A percentile compares a stretch with the other conserved stretches of the same genome.
Evolutionary conservation across 2,888 invertebrate species (phyloP).

Genomic region (Nephrotoma flavescens): DNA sequence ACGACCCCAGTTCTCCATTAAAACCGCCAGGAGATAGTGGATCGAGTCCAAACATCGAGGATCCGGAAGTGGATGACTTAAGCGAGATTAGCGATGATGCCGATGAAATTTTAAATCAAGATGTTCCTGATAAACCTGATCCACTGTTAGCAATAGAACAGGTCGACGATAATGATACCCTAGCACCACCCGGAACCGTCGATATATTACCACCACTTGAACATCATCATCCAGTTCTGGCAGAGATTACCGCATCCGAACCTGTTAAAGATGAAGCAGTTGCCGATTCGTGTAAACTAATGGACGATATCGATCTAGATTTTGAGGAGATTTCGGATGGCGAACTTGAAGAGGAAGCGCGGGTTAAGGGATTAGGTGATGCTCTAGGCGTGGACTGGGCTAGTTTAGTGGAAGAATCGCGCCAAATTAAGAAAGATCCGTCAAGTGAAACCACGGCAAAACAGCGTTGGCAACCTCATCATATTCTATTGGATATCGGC

Average conservation of each 20-base stretch:
- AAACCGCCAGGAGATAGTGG: background rate
- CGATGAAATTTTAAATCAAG: slow-evolving; percentile 71
- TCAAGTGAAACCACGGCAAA: slow-evolving; percentile 37
- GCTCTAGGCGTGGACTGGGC: slow-evolving; percentile 95
- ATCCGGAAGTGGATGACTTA: slow-evolving; percentile 35
- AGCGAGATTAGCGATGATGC: slow-evolving; percentile 84
- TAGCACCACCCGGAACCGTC: background rate
- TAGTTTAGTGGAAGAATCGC: slow-evolving; percentile 67
- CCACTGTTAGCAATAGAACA: slow-evolving; percentile 18
- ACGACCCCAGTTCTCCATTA: background rate
- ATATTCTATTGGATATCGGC: slow-evolving; percentile 65
- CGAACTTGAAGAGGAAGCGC: slow-evolving; percentile 75
- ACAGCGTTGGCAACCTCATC: slow-evolving; percentile 66
- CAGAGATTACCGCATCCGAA: slow-evolving; percentile 5
- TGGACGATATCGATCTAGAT: slow-evolving; percentile 41
- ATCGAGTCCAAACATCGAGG: slow-evolving; percentile 12
- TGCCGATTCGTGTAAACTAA: background rate
- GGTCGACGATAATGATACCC: background rate
- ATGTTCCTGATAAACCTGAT: slow-evolving; percentile 33
- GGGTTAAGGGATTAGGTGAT: slow-evolving; percentile 61
- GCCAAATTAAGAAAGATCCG: slow-evolving; percentile 17
- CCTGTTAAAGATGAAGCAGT: slow-evolving; percentile 10
- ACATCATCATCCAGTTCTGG: background rate
- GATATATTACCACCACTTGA: background rate
- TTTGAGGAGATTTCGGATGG: slow-evolving; percentile 87